Evolutionary conservation across 2,888 invertebrate species (phyloP).

Genomic region (Saturnia japonica): DNA sequence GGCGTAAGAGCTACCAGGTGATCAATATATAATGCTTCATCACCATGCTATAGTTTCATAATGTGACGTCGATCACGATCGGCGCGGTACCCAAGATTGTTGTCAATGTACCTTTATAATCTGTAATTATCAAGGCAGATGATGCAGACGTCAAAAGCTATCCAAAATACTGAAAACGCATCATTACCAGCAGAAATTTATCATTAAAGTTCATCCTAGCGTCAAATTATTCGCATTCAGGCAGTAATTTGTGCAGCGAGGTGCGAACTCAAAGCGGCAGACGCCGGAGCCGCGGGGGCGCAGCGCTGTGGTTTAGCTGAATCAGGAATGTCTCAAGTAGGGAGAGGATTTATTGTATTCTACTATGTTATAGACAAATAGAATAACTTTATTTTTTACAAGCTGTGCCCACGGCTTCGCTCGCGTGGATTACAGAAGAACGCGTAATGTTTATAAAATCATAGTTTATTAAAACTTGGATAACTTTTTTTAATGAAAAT

Average conservation of each 20-base stretch:
- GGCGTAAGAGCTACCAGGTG: too few relatives aligned
- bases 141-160: not conserved
- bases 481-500: too few relatives aligned
- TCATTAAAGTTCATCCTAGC: not conserved
- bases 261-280: slow-evolving; percentile 50
- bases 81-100: too few relatives aligned
- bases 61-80: too few relatives aligned
- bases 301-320: slow-evolving; percentile 17
- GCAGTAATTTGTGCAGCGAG: slow-evolving; percentile 52
- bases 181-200: not conserved
- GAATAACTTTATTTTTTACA: not conserved
- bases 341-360: not conserved
- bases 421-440: too few relatives aligned
- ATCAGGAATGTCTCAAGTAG: slow-evolving; percentile 10
- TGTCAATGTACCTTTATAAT: not conserved
- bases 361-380: not conserved
- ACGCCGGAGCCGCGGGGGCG: slow-evolving; percentile 33
- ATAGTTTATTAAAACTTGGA: too few relatives aligned
- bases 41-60: too few relatives aligned
- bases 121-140: not conserved
- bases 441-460: too few relatives aligned
- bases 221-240: slow-evolving; percentile 40
- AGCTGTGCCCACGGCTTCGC: too few relatives aligned
- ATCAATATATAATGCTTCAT: too few relatives aligned
- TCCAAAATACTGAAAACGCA: not conserved